A percentile compares a stretch with the other conserved stretches of the same genome.
Evolutionary conservation across 2,888 invertebrate species (phyloP).

Genomic region (Drosophila testacea): DNA sequence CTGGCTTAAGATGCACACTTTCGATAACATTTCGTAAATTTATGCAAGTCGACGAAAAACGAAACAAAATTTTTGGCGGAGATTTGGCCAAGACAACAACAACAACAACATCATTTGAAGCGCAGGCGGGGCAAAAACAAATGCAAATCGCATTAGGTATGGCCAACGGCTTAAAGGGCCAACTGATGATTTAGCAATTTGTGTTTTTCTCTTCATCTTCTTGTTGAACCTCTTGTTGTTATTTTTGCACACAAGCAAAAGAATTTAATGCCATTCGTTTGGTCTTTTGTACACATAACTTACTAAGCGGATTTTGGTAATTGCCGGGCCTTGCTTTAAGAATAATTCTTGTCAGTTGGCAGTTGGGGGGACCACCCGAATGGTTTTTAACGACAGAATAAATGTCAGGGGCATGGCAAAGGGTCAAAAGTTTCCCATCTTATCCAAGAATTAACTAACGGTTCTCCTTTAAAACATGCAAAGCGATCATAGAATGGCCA

Average conservation of each 20-base stretch:
- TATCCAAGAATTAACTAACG: slow-evolving; percentile 50
- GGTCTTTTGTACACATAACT: slow-evolving; percentile 54
- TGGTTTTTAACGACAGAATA: slow-evolving; percentile 68
- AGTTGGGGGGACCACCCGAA: slow-evolving; percentile 60
- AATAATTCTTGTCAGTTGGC: slow-evolving; percentile 40
- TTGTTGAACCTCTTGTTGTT: slow-evolving; percentile 3
- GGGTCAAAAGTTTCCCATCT: slow-evolving; percentile 53
- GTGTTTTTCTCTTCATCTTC: slow-evolving; percentile 19
- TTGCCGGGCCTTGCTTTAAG: slow-evolving; percentile 55
- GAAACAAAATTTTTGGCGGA: slow-evolving; percentile 42
- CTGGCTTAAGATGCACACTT: slow-evolving; percentile 74
- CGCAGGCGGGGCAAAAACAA: slow-evolving; percentile 34
- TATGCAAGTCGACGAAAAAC: slow-evolving; percentile 63
- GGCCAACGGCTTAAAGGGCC: slow-evolving; percentile 60
- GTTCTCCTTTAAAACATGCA: slow-evolving; percentile 41
- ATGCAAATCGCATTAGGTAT: slow-evolving; percentile 64
- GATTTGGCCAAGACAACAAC: slow-evolving; percentile 54
- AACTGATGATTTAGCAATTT: slow-evolving; percentile 73
- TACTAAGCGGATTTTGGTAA: slow-evolving; percentile 76
- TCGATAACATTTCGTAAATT: slow-evolving; percentile 72
- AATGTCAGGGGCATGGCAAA: slow-evolving; percentile 61
- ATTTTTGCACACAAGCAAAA: slow-evolving; percentile 30
- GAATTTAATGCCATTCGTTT: slow-evolving; percentile 58
- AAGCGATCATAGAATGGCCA: slow-evolving; percentile 51
- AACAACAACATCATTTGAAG: slow-evolving; percentile 60